Percentiles rank a stretch among this genome's conserved stretches.
Conservation (phyloP, 2,888 invertebrate species). For the Netelia virgata region DNA sequence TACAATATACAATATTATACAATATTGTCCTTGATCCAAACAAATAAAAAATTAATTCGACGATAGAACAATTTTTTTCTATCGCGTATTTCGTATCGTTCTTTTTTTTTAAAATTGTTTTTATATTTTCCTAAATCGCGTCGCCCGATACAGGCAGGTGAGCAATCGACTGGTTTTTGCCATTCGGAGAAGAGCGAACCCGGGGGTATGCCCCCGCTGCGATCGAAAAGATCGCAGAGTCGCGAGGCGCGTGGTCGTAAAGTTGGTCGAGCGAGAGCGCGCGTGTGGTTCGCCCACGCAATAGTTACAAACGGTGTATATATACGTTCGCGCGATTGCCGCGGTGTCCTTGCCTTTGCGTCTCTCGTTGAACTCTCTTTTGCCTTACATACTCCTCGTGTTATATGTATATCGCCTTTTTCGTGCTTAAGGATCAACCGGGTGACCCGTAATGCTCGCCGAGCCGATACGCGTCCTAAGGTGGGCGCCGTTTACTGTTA, state of each 20-base stretch:
- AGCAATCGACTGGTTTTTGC: constrained; percentile 28
- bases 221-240: constrained; percentile 22
- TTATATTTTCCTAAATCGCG: neutral
- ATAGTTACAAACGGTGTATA: constrained; percentile 46
- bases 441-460: constrained; percentile 58
- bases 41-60: no score
- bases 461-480: constrained; percentile 38
- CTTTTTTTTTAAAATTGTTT: neutral
- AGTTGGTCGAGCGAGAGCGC: constrained; percentile 36
- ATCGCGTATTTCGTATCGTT: neutral
- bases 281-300: constrained; percentile 55
- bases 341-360: constrained; percentile 56
- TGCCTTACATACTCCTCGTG: constrained; percentile 33
- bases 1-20: no score
- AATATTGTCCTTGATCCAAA: no score
- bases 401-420: constrained; percentile 33
- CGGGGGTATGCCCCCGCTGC: constrained; percentile 9
- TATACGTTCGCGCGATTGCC: constrained; percentile 16
- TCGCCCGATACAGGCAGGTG: constrained; percentile 22
- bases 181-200: neutral
- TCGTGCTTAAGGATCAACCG: constrained; percentile 49
- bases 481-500: constrained; percentile 67
- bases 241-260: constrained; percentile 40
- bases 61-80: no score
- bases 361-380: constrained; percentile 13